Conservation (phyloP, 2,113 vertebrate species). For the Phalacrocorax brasilianus region DNA sequence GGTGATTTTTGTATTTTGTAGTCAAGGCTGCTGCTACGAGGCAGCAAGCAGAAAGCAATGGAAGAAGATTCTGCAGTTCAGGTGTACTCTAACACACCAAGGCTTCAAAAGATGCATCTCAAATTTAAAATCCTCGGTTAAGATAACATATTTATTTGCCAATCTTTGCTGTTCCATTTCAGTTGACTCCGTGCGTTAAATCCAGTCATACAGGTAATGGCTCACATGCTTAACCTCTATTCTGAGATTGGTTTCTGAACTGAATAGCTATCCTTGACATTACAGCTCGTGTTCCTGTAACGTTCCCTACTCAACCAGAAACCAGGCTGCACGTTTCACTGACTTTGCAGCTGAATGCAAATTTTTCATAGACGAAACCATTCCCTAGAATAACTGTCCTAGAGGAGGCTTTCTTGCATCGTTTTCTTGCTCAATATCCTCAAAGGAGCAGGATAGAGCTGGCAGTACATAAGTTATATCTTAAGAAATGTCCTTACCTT, state of each 20-base stretch:
- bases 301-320: background rate
- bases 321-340: background rate
- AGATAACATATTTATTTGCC: background rate
- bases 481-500: slow-evolving; percentile 78
- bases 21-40: background rate
- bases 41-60: background rate
- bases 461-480: background rate
- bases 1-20: background rate
- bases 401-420: background rate
- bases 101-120: background rate
- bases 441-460: background rate
- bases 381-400: background rate
- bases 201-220: background rate
- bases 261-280: background rate
- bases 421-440: background rate
- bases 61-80: background rate
- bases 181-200: background rate
- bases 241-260: background rate
- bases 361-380: background rate
- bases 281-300: background rate
- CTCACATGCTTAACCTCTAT: background rate
- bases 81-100: background rate
- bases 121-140: background rate
- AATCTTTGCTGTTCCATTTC: background rate
- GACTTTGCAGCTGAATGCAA: background rate